phyloP scores from a whole-genome alignment of 2,113 vertebrate genomes.

The Stigmatopora nigra region DNA sequence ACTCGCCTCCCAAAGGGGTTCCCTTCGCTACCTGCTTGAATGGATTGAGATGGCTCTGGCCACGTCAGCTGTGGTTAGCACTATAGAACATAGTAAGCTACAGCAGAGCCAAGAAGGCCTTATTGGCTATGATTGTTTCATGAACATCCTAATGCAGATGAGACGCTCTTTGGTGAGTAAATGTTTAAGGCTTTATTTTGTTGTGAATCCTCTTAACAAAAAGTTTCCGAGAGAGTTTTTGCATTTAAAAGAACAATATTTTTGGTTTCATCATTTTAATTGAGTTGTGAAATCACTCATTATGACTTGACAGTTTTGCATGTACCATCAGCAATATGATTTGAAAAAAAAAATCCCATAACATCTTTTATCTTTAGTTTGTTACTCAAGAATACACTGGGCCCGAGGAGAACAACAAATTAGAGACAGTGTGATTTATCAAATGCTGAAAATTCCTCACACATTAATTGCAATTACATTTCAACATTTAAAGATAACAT shows the following conservation, averaged over 20 bases:
- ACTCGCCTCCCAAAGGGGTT: slow-evolving; percentile 88
- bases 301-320: neutral
- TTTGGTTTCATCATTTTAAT: neutral
- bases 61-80: slow-evolving; percentile 82
- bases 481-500: too few relatives aligned
- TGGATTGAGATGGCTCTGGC: slow-evolving; percentile 93
- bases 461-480: neutral
- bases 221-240: neutral
- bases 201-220: neutral
- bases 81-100: slow-evolving; percentile 78
- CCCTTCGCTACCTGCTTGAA: slow-evolving; percentile 86
- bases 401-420: neutral
- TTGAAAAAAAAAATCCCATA: neutral
- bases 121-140: slow-evolving; percentile 94
- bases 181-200: neutral
- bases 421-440: neutral
- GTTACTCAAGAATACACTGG: neutral
- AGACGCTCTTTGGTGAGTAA: slow-evolving; percentile 87
- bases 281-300: neutral
- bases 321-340: neutral
- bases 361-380: neutral
- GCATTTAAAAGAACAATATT: neutral
- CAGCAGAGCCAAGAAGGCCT: slow-evolving; percentile 81
- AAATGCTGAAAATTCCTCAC: neutral
- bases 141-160: slow-evolving; percentile 95